Evolutionary conservation across 2,113 vertebrate species (phyloP), one percentile per base, ranked within the genome.

Genomic region (Turdus rufiventris): DNA sequence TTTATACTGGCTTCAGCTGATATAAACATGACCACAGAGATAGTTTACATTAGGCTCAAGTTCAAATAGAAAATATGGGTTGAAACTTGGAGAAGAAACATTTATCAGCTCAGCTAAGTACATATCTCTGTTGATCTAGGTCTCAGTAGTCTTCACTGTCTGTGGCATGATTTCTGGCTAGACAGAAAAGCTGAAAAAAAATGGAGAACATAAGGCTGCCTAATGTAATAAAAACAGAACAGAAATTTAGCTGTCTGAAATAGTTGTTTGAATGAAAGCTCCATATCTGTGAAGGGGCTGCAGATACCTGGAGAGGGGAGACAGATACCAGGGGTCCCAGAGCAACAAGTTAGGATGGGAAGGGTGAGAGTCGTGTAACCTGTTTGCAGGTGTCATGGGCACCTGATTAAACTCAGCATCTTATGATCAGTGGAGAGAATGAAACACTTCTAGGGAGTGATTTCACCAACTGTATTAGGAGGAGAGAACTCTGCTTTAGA

Each of bases 1-100:
- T 93, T 95, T 91, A 78, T 75, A 61, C 36, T 91, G 91, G 57
- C 36, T 96, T 95, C 62, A 85, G 25, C 38, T 63, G 76, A 77
- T 77, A 25, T 31, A 94, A 77, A 51, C 48, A 16, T 82, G 93
- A 82, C 48, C 70, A 75, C 54, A 72, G 89, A 63, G 6, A 78
- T 77, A 29, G 34, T 93, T 96, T 94, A 89, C 56, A 74, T 88
- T 73, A 81, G 79, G 77, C 36, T 89, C 48, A 71, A 67, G 67
- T 75, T 96, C 68, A 65, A 58, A 51, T 45, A 26, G 18, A 81
- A 81, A 73, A 82, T 25, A 40, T 94, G 51, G 33, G 24, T 56
- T 88, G 40, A 93, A 92, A 94, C 23, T 51, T 57, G 40, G 48
- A 53, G 58, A 82, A 79, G 12, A 86, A 91, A 89, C 31, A 43